Percentiles rank a stretch among this genome's conserved stretches.
Conservation (phyloP, 2,797 vertebrate genomes). For the Rhinatrema bivittatum region DNA sequence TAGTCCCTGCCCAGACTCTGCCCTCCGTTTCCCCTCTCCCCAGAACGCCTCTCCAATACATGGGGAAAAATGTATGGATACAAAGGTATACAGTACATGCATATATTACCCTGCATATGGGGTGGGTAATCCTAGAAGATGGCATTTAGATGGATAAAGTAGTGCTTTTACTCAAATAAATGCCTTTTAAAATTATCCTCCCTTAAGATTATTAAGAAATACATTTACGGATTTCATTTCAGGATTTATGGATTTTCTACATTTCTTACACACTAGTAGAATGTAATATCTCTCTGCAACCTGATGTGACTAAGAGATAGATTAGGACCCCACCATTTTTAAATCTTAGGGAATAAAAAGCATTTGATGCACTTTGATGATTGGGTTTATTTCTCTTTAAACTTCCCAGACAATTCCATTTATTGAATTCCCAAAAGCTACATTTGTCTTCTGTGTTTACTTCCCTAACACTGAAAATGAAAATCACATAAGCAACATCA, state of each 20-base stretch:
- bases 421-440: constrained; percentile 15
- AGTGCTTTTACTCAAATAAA: too few relatives aligned
- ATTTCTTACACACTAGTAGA: neutral
- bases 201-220: too few relatives aligned
- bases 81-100: too few relatives aligned
- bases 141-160: too few relatives aligned
- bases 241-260: neutral
- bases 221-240: neutral
- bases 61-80: too few relatives aligned
- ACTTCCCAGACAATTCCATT: constrained; percentile 11
- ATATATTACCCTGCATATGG: too few relatives aligned
- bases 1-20: too few relatives aligned
- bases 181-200: too few relatives aligned
- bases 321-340: constrained; percentile 13
- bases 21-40: too few relatives aligned
- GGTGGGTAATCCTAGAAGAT: too few relatives aligned
- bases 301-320: constrained; percentile 18
- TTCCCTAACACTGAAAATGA: constrained; percentile 11
- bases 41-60: too few relatives aligned
- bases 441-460: constrained; percentile 6
- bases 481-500: neutral
- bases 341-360: neutral
- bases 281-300: constrained; percentile 27
- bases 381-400: constrained; percentile 14
- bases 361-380: constrained; percentile 1